Conservation (phyloP, 37 sponge, comb jelly and placozoan genomes). For the Aplysina aerophoba region DNA sequence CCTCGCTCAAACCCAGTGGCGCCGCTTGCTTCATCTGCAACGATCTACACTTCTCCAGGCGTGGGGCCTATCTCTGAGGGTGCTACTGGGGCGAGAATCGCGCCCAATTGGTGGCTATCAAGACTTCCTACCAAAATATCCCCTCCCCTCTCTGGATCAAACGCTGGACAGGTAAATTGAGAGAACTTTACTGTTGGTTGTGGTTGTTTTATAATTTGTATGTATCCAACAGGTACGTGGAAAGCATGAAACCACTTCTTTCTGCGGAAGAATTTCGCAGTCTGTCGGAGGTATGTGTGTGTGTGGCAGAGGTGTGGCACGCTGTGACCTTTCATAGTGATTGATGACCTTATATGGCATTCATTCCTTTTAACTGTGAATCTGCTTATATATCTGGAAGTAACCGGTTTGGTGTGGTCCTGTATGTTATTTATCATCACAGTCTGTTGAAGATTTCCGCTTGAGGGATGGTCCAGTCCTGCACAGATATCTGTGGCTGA, state of each 20-base stretch:
- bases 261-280: conserved; percentile 56
- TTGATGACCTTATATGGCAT: no score
- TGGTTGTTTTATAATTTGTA: not conserved
- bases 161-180: conserved; percentile 63
- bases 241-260: conserved; percentile 67
- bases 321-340: not conserved
- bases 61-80: conserved; percentile 64
- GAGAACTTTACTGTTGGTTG: not conserved
- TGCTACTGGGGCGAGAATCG: conserved; percentile 52
- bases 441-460: conserved; percentile 17
- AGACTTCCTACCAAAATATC: conserved; percentile 68
- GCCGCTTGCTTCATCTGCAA: not conserved
- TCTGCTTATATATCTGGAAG: no score
- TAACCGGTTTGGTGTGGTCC: no score
- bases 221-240: conserved; percentile 57
- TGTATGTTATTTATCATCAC: no score
- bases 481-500: conserved; percentile 11
- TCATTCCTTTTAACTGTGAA: no score
- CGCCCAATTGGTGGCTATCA: conserved; percentile 55
- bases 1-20: no score
- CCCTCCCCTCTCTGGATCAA: conserved; percentile 68
- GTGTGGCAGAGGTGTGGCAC: conserved; percentile 2
- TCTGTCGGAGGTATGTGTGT: not conserved
- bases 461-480: not conserved
- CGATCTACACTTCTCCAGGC: conserved; percentile 44